Evolutionary conservation across 2,888 invertebrate genomes (phyloP).

Genomic region (Hydroisotoma schaefferi): DNA sequence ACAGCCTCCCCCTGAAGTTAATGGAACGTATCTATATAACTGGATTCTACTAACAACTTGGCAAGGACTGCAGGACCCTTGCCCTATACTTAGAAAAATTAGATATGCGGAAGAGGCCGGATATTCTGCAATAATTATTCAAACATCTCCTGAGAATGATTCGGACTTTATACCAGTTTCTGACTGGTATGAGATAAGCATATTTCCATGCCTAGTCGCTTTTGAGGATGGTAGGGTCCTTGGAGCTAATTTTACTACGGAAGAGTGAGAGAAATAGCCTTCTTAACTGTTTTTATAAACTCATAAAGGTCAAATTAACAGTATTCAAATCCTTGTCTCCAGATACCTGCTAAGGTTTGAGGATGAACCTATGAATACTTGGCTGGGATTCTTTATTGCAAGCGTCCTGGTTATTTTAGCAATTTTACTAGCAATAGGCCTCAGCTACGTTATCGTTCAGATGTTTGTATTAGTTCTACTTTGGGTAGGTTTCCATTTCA

Average conservation of each 20-base stretch:
- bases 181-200: slow-evolving; percentile 1
- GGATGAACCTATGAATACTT: slow-evolving; percentile 23
- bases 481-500: slow-evolving; percentile 23
- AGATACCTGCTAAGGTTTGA: slow-evolving; percentile 37
- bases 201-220: slow-evolving; percentile 10
- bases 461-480: slow-evolving; percentile 29
- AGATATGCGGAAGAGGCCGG: slow-evolving; percentile 35
- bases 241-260: background rate
- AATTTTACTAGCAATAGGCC: slow-evolving; percentile 26
- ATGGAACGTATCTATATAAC: slow-evolving; percentile 11
- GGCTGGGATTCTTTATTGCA: slow-evolving; percentile 32
- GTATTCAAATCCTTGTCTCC: background rate
- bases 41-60: slow-evolving; percentile 19
- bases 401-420: slow-evolving; percentile 31
- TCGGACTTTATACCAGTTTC: slow-evolving; percentile 22
- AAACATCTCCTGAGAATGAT: slow-evolving; percentile 31
- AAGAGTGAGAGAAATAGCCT: slow-evolving; percentile 7
- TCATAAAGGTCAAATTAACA: no score
- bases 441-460: slow-evolving; percentile 35
- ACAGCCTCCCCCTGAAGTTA: slow-evolving; percentile 8
- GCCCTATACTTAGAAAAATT: slow-evolving; percentile 21
- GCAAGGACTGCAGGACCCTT: slow-evolving; percentile 1
- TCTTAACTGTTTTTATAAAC: no score
- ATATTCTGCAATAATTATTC: slow-evolving; percentile 39
- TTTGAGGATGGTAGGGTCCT: slow-evolving; percentile 3